Conservation (phyloP, 2,113 vertebrate species). For the Triplophysa dalaica region DNA sequence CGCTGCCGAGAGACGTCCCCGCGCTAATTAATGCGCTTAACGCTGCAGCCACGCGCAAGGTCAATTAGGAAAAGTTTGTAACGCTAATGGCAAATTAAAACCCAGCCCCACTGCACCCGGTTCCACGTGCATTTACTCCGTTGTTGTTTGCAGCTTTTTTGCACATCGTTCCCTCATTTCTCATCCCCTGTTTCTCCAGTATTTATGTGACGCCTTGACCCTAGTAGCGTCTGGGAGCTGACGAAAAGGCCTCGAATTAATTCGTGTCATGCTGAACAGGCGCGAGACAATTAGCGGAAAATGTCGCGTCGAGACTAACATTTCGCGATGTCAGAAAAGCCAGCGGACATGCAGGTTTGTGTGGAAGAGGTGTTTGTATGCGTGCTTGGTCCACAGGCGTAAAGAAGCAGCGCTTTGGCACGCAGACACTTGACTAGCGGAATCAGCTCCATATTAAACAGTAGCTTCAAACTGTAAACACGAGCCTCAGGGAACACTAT, state of each 20-base stretch:
- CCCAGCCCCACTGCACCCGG: background rate
- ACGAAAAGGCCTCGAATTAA: slow-evolving; percentile 57
- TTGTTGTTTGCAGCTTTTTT: background rate
- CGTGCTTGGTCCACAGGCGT: background rate
- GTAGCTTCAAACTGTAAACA: slow-evolving; percentile 43
- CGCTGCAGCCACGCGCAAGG: slow-evolving; percentile 58
- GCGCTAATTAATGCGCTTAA: slow-evolving; percentile 69
- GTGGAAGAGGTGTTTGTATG: slow-evolving; percentile 34
- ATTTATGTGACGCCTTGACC: background rate
- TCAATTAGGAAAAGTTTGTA: slow-evolving; percentile 59
- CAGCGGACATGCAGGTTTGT: background rate
- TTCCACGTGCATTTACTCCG: slow-evolving; percentile 12
- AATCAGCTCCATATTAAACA: slow-evolving; percentile 44
- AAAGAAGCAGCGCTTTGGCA: too few species aligned
- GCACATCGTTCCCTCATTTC: background rate
- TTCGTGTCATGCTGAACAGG: slow-evolving; percentile 57
- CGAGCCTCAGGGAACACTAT: slow-evolving; percentile 14
- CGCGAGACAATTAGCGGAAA: slow-evolving; percentile 64
- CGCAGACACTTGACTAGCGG: slow-evolving; percentile 3
- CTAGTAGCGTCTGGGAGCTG: slow-evolving; percentile 5
- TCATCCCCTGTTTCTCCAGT: background rate
- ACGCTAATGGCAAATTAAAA: slow-evolving; percentile 37
- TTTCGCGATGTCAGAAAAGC: slow-evolving; percentile 64
- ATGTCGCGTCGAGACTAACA: slow-evolving; percentile 52
- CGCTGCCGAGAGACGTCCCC: slow-evolving; percentile 55